Evolutionary conservation across 2,797 vertebrate species (phyloP).

Genomic region (Erethizon dorsatum): DNA sequence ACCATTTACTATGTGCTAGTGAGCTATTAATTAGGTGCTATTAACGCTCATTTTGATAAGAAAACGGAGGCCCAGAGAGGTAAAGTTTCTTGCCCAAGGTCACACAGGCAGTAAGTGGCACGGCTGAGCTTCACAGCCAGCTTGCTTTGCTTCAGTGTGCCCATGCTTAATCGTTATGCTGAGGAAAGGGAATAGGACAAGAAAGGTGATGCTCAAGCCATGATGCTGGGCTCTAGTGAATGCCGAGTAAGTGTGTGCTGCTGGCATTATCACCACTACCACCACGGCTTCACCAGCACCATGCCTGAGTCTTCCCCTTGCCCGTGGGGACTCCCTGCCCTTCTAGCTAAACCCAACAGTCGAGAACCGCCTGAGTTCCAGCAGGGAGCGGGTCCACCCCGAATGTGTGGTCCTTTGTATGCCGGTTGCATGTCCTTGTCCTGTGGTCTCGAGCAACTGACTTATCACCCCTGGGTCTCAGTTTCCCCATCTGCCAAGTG

Average conservation of each 20-base stretch:
- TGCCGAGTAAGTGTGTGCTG: not conserved
- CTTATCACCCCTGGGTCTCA: not conserved
- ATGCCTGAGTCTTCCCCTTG: not conserved
- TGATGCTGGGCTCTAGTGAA: too few species aligned
- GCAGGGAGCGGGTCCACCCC: not conserved
- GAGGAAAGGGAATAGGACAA: not conserved
- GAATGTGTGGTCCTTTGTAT: too few species aligned
- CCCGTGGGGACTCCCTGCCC: not conserved
- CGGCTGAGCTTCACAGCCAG: not conserved
- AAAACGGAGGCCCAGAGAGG: not conserved
- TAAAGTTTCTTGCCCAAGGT: not conserved
- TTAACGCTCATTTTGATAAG: not conserved
- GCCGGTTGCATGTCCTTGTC: not conserved
- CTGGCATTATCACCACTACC: fast-evolving
- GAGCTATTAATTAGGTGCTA: not conserved
- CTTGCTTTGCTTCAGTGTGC: not conserved
- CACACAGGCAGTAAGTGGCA: not conserved
- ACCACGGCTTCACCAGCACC: not conserved
- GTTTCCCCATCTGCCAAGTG: not conserved
- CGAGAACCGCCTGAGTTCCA: not conserved
- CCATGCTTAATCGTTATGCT: not conserved
- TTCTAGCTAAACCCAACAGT: not conserved
- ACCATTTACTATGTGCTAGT: not conserved
- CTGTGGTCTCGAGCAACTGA: not conserved
- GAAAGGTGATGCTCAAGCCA: fast-evolving